phyloP scores from a whole-genome alignment of 1,140 invertebrate genomes.

The Protaetia brevitarsis region DNA sequence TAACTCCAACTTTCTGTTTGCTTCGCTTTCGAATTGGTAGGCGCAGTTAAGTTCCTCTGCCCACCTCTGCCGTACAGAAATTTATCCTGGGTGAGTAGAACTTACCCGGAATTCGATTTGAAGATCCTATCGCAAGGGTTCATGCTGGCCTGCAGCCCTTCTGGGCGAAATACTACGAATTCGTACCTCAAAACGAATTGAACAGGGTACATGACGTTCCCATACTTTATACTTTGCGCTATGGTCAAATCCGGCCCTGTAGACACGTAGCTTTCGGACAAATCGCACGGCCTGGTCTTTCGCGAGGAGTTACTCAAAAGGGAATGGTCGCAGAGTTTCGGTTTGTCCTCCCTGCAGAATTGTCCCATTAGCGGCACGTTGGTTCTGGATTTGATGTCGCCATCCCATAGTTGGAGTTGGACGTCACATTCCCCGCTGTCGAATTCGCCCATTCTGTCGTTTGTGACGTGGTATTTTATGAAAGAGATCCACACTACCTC shows the following conservation, averaged over 20 bases:
- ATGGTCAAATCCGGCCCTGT: slow-evolving; percentile 68
- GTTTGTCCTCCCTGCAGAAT: slow-evolving; percentile 73
- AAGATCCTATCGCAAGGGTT: slow-evolving; percentile 63
- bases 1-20: slow-evolving; percentile 63
- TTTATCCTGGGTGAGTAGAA: slow-evolving; percentile 76
- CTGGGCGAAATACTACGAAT: slow-evolving; percentile 66
- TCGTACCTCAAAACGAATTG: slow-evolving; percentile 76
- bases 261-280: slow-evolving; percentile 75
- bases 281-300: slow-evolving; percentile 68
- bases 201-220: slow-evolving; percentile 73
- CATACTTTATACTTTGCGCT: slow-evolving; percentile 69
- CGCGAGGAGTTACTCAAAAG: slow-evolving; percentile 70
- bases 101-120: slow-evolving; percentile 54
- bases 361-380: slow-evolving; percentile 65
- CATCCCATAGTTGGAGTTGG: slow-evolving; percentile 72
- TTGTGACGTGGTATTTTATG: slow-evolving; percentile 73
- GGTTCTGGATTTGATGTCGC: slow-evolving; percentile 50
- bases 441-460: slow-evolving; percentile 60
- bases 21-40: slow-evolving; percentile 68
- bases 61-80: slow-evolving; percentile 79
- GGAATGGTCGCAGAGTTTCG: slow-evolving; percentile 70
- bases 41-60: slow-evolving; percentile 70
- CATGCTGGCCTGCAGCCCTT: slow-evolving; percentile 57
- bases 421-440: slow-evolving; percentile 70
- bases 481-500: slow-evolving; percentile 83